Base-by-base conservation (phyloP, 2,113 vertebrate genomes). In the Pheucticus melanocephalus region DNA sequence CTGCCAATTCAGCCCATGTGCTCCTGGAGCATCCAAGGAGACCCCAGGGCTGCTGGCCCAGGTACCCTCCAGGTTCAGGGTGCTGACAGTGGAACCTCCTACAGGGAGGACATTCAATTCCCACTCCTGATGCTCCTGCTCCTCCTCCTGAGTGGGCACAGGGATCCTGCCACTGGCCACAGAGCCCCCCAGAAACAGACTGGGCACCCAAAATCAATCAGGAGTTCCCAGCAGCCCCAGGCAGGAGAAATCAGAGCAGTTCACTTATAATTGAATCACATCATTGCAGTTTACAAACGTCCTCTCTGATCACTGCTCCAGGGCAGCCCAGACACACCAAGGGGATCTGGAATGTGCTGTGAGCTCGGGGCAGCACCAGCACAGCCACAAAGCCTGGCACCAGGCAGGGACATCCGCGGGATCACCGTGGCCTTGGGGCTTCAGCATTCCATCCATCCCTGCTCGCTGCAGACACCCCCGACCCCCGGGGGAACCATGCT, bases 321-420 rank as follows among this genome's bases (percentile, higher is more conserved):
- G 50, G 28, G 47, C 1, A 5, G 23, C 28, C 25, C 27, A 53
- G 23, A 28, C 75, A 72, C 51, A 73, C 33, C 28, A 33, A 28
- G 40, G 40, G 33, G 18, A 56, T 53, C 9, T 27, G 0, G 0
- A 37, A 56, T 11, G 31, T 35, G n/a, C 45, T 4, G 0, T 0
- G 10, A 83, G 35, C 47, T 70, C 3, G 2, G 50, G 42, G 21
- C 42, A 72, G 47, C 47, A 31, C 12, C 61, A 16, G 56, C 4
- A 0, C 24, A 81, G 50, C 40, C 59, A 22, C 2, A 1, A 44
- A 80, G 25, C 45, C 63, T 35, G 18, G 14, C n/a, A n/a, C 14
- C 20, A 25, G 33, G 61, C 6, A 1, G 3, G 21, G 56, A 19
- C 9, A 28, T 4, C 24, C 16, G 8, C 4, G 24, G 15, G 48